These are phyloP conservation scores for Neodontobutis hainanensis DNA, from an alignment of 2,113 vertebrate species.

Conservation along the genomic window DNA sequence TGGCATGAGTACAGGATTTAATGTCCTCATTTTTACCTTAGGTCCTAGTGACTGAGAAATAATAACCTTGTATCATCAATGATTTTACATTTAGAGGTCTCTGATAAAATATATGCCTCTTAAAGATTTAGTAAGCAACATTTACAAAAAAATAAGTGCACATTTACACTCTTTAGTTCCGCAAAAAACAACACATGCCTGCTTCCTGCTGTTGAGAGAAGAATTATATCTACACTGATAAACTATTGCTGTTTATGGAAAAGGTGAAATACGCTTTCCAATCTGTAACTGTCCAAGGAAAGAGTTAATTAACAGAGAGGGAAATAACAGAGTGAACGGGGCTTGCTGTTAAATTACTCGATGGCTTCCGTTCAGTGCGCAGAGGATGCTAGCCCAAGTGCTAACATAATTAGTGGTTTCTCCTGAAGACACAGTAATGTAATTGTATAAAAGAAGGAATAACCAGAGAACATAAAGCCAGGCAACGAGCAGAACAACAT, in stretches of 20 bases:
- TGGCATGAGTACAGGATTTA: background rate
- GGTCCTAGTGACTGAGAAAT: too few relatives aligned
- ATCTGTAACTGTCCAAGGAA: slow-evolving; percentile 17
- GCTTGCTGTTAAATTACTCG: slow-evolving; percentile 52
- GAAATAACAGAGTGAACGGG: slow-evolving; percentile 34
- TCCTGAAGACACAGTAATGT: slow-evolving; percentile 63
- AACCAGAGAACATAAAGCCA: slow-evolving; percentile 44
- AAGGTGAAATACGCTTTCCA: slow-evolving; percentile 16
- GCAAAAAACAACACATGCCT: too few relatives aligned
- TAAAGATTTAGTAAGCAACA: too few relatives aligned
- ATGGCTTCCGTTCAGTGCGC: slow-evolving; percentile 62
- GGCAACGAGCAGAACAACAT: slow-evolving; percentile 31
- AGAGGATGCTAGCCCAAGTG: slow-evolving; percentile 56
- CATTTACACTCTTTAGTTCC: too few relatives aligned
- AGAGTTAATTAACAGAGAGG: slow-evolving; percentile 42
- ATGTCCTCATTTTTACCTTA: too few relatives aligned
- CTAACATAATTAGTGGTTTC: slow-evolving; percentile 67
- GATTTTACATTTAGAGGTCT: too few relatives aligned
- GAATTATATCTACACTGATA: too few relatives aligned
- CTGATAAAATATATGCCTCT: too few relatives aligned
- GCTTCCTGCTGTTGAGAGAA: too few relatives aligned
- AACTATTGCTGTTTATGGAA: background rate
- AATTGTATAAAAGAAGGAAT: slow-evolving; percentile 41
- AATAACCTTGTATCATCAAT: too few relatives aligned
- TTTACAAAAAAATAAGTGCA: too few relatives aligned